A percentile compares a stretch with the other conserved stretches of the same genome.
phyloP scores from a whole-genome alignment of 1,140 invertebrate species.

The Proctacanthus coquilletti region DNA sequence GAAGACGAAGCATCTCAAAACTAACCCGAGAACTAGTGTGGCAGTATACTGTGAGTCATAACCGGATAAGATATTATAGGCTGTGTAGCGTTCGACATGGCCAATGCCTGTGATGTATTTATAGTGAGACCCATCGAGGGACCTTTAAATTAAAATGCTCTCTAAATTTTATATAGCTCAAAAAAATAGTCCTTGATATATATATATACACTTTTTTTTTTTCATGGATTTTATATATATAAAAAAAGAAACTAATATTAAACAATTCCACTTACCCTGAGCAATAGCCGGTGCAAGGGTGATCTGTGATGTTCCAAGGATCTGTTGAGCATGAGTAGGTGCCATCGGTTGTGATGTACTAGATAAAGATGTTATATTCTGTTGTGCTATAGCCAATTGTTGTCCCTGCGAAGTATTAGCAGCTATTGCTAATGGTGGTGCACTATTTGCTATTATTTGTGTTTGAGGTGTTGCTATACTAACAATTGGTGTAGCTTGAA shows the following conservation, averaged over 20 bases:
- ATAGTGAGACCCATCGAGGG: conserved; percentile 21
- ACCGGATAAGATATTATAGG: conserved; percentile 57
- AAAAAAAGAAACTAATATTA: no score
- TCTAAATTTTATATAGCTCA: no score
- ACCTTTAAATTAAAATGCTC: no score
- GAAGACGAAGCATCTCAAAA: background rate
- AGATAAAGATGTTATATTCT: conserved; percentile 12
- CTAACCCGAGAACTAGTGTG: conserved; percentile 7
- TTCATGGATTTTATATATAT: no score
- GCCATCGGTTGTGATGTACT: conserved; percentile 13
- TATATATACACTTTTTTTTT: no score
- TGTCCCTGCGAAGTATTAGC: conserved; percentile 22
- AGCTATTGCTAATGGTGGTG: conserved; percentile 20
- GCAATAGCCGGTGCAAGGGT: conserved; percentile 6
- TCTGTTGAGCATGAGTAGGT: conserved; percentile 17
- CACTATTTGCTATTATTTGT: conserved; percentile 26
- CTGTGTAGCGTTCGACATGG: conserved; percentile 38
- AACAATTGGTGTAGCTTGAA: conserved; percentile 40
- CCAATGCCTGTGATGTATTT: conserved; percentile 32
- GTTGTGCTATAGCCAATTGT: conserved; percentile 20
- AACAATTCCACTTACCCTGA: background rate
- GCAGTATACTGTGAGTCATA: conserved; percentile 38
- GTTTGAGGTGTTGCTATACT: conserved; percentile 33
- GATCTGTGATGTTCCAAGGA: conserved; percentile 20
- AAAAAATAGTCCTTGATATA: no score